Percentiles rank a stretch among this genome's conserved stretches.
phyloP scores from a whole-genome alignment of 1,140 invertebrate species.

The Pteromalus puparum region DNA sequence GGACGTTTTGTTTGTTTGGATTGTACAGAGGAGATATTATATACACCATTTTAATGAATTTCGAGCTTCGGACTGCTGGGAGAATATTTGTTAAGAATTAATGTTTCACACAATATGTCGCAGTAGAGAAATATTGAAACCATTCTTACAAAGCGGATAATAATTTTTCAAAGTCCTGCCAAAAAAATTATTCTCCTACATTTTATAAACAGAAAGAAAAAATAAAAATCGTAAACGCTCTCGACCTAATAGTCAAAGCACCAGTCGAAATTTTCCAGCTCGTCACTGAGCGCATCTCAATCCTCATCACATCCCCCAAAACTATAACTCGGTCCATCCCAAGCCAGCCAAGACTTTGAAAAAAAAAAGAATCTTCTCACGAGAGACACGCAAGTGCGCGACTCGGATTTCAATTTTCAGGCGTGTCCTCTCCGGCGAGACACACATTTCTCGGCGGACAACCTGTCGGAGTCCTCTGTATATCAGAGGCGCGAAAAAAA shows the following conservation, averaged over 20 bases:
- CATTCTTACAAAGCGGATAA: too few relatives aligned
- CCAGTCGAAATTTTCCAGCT: not conserved
- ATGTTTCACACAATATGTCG: too few relatives aligned
- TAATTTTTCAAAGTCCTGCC: too few relatives aligned
- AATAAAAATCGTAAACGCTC: too few relatives aligned
- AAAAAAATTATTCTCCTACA: too few relatives aligned
- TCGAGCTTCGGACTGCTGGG: not conserved
- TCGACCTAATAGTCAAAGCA: too few relatives aligned
- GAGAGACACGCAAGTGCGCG: not conserved
- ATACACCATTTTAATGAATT: too few relatives aligned
- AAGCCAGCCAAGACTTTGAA: not conserved
- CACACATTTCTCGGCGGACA: not conserved
- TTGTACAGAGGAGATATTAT: not conserved
- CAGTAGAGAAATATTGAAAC: too few relatives aligned
- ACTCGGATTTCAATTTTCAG: constrained; percentile 7
- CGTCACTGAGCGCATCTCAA: not conserved
- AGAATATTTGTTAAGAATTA: too few relatives aligned
- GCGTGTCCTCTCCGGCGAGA: not conserved
- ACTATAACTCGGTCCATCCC: too few relatives aligned
- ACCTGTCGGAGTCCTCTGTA: constrained; percentile 10
- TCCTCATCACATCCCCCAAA: too few relatives aligned
- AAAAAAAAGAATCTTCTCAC: constrained; percentile 1
- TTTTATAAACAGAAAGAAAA: too few relatives aligned
- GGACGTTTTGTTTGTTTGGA: not conserved
- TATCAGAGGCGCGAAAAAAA: not conserved